Percentiles rank a stretch among this genome's conserved stretches.
phyloP scores from a whole-genome alignment of 30 jellyfish, hydroid and myxozoan species.

The Aurelia aurita complex sp. Pacific region DNA sequence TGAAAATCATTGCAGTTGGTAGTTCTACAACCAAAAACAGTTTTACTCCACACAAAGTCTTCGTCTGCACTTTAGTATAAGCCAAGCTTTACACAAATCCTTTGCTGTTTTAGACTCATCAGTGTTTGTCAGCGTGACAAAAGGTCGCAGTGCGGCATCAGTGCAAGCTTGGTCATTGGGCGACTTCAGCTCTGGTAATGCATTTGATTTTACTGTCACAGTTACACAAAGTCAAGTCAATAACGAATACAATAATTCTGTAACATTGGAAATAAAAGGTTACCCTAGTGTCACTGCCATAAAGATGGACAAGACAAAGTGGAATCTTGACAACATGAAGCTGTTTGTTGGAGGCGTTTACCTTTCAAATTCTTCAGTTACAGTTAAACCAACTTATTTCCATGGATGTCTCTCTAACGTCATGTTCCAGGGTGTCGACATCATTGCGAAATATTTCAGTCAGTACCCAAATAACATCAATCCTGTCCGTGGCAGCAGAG shows the following conservation, averaged over 20 bases:
- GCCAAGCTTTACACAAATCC: no score
- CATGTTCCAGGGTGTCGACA: constrained; percentile 16
- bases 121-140: background rate
- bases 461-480: constrained; percentile 7
- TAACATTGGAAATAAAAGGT: background rate
- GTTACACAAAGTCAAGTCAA: background rate
- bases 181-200: background rate
- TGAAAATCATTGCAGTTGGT: no score
- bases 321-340: background rate
- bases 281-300: background rate
- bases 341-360: constrained; percentile 6
- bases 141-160: no score
- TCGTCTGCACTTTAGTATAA: background rate
- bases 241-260: background rate
- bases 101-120: background rate
- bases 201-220: background rate
- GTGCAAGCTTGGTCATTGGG: background rate
- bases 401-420: constrained; percentile 25
- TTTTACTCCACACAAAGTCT: background rate
- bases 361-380: constrained; percentile 9
- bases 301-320: background rate
- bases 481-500: no score
- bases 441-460: constrained; percentile 1
- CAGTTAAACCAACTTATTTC: background rate
- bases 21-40: no score